Base-by-base conservation (phyloP, 92 coral and sea anemone species). In the Desmophyllum pertusum region DNA sequence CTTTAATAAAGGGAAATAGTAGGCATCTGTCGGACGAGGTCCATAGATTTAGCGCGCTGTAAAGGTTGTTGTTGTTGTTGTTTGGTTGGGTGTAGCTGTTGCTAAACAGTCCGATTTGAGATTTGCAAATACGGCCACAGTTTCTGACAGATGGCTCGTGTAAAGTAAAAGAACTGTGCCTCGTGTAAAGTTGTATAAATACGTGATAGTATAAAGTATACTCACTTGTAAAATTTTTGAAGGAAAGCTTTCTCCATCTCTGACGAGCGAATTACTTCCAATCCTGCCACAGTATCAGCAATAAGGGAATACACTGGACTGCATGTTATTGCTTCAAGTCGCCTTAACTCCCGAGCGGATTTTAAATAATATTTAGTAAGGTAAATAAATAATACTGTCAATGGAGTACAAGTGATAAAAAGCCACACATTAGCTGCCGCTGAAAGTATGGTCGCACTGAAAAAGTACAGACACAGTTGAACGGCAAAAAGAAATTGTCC, bases 261-360 rank as follows among this genome's bases (percentile, higher is more conserved):
- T 3, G 81, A 38, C 0, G 81, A 76, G 68, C 81, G 81, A 57
- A 76, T 76, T 10, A 76, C n/a, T 53, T 76, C 81, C 23, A 57
- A 55, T 37, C 80, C 80, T 35, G 68, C 23, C 68, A 76, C 31
- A 1, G 68, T 76, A 35, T 76, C 80, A 23, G 80, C 68, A 36
- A 76, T 55, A 25, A 14, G 51, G 27, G 80, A 76, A 31, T 73
- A 73, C 63, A 73, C 39, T 45, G 78, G 63, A 73, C 78, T 73
- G 62, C 78, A 73, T 6, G 68, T 92, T 37, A 89, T 68, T 23
- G 98, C 93, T 63, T 94, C 98, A 4, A 94, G 55, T 25, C 98
- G 90, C 74, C 92, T 91, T 33, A 94, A 83, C 41, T 94, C 98
- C 25, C 98, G 85, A n/a, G 95, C 87, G 25, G 98, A 89, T 70